A percentile compares a stretch with the other conserved stretches of the same genome.
Conservation (phyloP, 1,140 invertebrate genomes). For the Zaprionus davidi region DNA sequence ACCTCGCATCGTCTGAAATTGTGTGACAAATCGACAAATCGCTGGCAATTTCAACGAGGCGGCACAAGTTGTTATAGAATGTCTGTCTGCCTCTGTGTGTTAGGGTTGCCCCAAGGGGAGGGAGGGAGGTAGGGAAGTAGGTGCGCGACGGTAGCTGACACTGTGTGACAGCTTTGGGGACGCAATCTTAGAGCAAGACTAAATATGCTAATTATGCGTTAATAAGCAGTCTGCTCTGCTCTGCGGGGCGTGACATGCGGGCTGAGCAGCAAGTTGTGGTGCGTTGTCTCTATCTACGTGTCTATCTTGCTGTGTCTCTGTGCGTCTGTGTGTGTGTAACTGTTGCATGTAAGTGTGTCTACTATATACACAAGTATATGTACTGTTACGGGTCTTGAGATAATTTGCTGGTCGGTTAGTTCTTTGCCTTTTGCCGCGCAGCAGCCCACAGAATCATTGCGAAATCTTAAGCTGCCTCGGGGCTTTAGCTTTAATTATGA, state of each 20-base stretch:
- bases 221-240: constrained; percentile 67
- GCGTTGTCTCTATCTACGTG: constrained; percentile 29
- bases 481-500: constrained; percentile 74
- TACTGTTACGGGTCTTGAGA: constrained; percentile 53
- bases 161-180: constrained; percentile 30
- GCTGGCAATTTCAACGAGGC: constrained; percentile 48
- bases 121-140: too few species aligned
- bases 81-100: too few species aligned
- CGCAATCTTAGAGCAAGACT: constrained; percentile 66
- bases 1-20: constrained; percentile 43
- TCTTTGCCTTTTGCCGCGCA: constrained; percentile 29
- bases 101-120: neutral
- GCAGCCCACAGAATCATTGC: constrained; percentile 68
- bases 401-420: constrained; percentile 64
- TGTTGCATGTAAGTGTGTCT: constrained; percentile 22
- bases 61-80: constrained; percentile 20
- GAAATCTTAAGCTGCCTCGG: constrained; percentile 62
- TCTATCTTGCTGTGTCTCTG: neutral
- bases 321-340: constrained; percentile 14
- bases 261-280: constrained; percentile 13
- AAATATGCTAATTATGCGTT: constrained; percentile 83
- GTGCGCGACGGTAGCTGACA: neutral
- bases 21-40: constrained; percentile 66
- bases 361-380: constrained; percentile 13
- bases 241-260: constrained; percentile 44